Evolutionary conservation across 1,140 invertebrate species (phyloP), one percentile per base, ranked within the genome.

Genomic region (Vanessa atalanta): DNA sequence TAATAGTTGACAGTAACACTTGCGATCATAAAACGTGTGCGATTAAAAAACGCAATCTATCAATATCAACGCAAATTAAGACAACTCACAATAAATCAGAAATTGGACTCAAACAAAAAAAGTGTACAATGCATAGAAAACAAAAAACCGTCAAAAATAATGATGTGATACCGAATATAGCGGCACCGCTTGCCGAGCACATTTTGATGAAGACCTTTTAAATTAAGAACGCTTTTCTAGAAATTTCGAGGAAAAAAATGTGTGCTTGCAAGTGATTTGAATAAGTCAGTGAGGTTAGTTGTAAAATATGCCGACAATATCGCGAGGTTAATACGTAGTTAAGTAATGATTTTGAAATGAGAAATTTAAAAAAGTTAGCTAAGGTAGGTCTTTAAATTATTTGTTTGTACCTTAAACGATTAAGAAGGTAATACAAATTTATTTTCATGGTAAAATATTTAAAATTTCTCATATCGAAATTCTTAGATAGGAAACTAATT

Each of bases 41-140:
- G 65, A 78, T 79, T 70, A 92, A 89, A 84, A 90, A 90, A 81
- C 83, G 87, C 61, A 81, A 84, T 67, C 48, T 90, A 47, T 90
- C 89, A 65, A 78, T 92, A 71, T 82, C 88, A 43, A 77, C 84
- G 3, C 90, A 91, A 82, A 87, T 91, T 72, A 92, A 92, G 68
- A 90, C 84, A 48, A 90, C 83, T 11, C 88, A 92, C 68, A 92
- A 92, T 43, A 92, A 92, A 87, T 92, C 90, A 3, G 90, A 91
- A 75, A 89, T 86, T 26, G 87, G 89, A 78, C 83, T 85, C 4
- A 91, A 92, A 80, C 82, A 86, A 47, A 89, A 90, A 75, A 89
- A 90, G 78, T 90, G 89, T 79, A 79, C 80, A 65, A 78, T 88
- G 72, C 84, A 88, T 77, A 88, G 83, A 60, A 90, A 91, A 79